Conservation (phyloP, 2,888 invertebrate species). For the Macaria notata region DNA sequence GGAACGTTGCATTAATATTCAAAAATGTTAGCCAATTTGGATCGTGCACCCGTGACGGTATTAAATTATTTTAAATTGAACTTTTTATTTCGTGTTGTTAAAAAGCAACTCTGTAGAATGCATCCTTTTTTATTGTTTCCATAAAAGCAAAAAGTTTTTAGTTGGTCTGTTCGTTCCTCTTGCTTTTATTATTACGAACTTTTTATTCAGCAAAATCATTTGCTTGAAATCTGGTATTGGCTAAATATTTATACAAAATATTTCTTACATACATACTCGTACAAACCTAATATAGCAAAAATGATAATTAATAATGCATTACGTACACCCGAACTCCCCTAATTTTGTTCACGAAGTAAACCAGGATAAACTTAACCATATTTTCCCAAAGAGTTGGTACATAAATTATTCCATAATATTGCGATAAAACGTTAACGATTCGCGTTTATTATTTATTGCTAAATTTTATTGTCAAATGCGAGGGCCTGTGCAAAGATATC, state of each 20-base stretch:
- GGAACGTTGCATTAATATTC: constrained; percentile 35
- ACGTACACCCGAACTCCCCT: constrained; percentile 21
- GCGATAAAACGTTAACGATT: constrained; percentile 46
- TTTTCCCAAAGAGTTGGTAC: constrained; percentile 36
- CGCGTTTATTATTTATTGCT: constrained; percentile 49
- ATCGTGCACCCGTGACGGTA: constrained; percentile 5
- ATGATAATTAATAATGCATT: not conserved
- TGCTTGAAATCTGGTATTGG: too few relatives aligned
- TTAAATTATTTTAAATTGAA: constrained; percentile 5
- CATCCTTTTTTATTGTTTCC: too few relatives aligned
- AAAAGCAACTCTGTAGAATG: too few relatives aligned
- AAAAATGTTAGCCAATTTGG: constrained; percentile 21
- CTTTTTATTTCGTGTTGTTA: not conserved
- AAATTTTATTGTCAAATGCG: constrained; percentile 45
- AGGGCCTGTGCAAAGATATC: constrained; percentile 33
- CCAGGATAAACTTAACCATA: constrained; percentile 41
- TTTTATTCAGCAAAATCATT: too few relatives aligned
- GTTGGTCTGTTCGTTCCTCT: too few relatives aligned
- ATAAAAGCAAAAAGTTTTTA: too few relatives aligned
- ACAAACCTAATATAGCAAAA: too few relatives aligned
- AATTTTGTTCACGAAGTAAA: constrained; percentile 32
- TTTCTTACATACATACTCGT: too few relatives aligned
- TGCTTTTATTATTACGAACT: too few relatives aligned
- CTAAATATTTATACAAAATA: too few relatives aligned
- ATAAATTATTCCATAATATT: constrained; percentile 49